Evolutionary conservation across 2,797 vertebrate genomes (phyloP), one percentile per base, ranked within the genome.

Genomic region (Lates japonicus): DNA sequence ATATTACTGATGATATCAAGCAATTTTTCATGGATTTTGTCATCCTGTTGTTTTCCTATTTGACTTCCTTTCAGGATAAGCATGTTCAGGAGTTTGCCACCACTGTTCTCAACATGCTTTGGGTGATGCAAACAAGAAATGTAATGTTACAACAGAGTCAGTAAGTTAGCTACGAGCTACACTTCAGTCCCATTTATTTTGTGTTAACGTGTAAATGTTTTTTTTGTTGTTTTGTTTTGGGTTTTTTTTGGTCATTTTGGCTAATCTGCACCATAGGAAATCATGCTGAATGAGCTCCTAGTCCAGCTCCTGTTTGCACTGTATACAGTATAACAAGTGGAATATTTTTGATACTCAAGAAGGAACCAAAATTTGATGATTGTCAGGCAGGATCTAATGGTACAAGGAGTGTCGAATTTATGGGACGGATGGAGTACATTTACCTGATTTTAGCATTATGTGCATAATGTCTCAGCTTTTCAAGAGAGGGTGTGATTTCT

Each of bases 401-500:
- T 54, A 25, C 49, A 25, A 52, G 22, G 13, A 14, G 13, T 54
- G 22, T 54, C 22, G 12, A 3, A 14, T 6, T 54, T 54, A 17
- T 55, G 52, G 29, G 29, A 13, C 25, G 44, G 42, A 49, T 29
- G 14, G 22, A 11, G 51, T 22, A 59, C 2, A 8, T 49, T 65
- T 4, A 60, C 25, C 42, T 54, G 41, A 74, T 79, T 20, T 39
- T 22, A 44, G 60, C 58, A 58, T 35, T 41, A 17, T 17, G 44
- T 59, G 16, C 31, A 8, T 33, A 33, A 79, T 37, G 35, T 71
- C 57, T 25, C n/a, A 16, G 11, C 62, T 52, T 51, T 42, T 44
- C 39, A 22, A 42, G 76, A 78, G 22, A 31, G 8, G 44, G 37
- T 63, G 52, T 25, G 10, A 69, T 55, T 35, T 70, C 49, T 70